Evolutionary conservation across 2,888 invertebrate species (phyloP).

Genomic region (Lycocerus yunnanus): DNA sequence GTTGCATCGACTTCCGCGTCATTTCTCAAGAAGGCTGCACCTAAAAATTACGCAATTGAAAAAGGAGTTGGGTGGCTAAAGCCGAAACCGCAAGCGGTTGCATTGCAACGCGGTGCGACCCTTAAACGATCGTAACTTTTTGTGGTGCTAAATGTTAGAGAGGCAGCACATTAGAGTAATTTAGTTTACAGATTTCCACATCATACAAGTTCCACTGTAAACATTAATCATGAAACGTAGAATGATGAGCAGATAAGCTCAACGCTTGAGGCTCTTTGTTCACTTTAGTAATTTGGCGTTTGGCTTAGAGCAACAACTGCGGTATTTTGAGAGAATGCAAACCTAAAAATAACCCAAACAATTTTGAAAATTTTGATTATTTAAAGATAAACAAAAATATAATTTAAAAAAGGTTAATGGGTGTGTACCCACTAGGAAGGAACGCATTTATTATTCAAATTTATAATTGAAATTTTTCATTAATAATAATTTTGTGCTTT

Average conservation of each 20-base stretch:
- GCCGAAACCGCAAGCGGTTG: not conserved
- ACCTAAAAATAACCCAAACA: not conserved
- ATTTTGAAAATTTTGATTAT: not conserved
- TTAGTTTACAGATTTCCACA: conserved; percentile 5
- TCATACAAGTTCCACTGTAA: conserved; percentile 2
- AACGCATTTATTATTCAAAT: conserved; percentile 12
- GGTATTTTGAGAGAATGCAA: not conserved
- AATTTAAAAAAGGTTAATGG: not conserved
- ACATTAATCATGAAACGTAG: conserved; percentile 2
- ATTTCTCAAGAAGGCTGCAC: not conserved
- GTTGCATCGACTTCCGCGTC: not conserved
- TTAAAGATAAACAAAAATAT: not conserved
- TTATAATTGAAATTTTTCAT: conserved; percentile 16
- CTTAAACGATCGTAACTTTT: not conserved
- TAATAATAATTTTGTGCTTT: conserved; percentile 4
- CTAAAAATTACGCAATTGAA: not conserved
- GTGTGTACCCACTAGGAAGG: not conserved
- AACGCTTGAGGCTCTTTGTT: conserved; percentile 1
- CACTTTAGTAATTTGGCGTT: conserved; percentile 4
- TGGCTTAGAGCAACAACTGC: conserved; percentile 1
- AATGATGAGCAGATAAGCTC: conserved; percentile 3
- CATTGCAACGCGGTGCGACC: not conserved
- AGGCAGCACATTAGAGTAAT: not conserved
- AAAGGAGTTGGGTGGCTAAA: not conserved
- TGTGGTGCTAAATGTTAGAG: not conserved